phyloP scores from a whole-genome alignment of 2,113 vertebrate species.

The Nothocercus julius region DNA sequence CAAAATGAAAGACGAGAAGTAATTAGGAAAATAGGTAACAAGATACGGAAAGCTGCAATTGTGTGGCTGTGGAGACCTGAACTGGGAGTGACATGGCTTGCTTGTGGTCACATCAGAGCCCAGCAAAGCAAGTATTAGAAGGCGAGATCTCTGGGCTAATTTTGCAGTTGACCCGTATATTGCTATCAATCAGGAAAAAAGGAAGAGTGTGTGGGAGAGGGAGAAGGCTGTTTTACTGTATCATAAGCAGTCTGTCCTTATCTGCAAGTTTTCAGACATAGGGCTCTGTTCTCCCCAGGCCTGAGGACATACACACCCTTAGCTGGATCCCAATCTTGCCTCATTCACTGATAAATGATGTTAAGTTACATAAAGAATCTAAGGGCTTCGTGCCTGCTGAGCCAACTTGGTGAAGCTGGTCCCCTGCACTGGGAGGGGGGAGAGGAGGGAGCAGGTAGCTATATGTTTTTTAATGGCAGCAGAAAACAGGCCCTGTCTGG shows the following conservation, averaged over 20 bases:
- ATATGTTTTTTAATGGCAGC: not conserved
- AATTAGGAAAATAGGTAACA: not conserved
- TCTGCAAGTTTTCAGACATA: not conserved
- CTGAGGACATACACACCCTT: fast-evolving
- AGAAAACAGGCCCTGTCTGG: not conserved
- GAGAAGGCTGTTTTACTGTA: not conserved
- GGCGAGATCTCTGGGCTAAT: not conserved
- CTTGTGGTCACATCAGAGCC: not conserved
- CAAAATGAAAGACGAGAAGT: not conserved
- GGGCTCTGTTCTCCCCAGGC: not conserved
- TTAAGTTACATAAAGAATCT: not conserved
- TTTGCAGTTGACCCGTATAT: not conserved
- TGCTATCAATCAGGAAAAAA: not conserved
- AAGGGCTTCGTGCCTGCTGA: not conserved
- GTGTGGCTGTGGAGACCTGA: not conserved
- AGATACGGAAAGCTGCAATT: not conserved
- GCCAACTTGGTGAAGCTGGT: not conserved
- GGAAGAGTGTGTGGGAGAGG: too few species aligned
- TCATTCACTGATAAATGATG: not conserved
- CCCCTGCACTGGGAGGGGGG: not conserved
- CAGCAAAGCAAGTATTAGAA: not conserved
- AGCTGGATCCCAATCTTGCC: not conserved
- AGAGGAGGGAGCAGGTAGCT: not conserved
- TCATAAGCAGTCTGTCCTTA: not conserved
- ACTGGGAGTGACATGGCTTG: not conserved